Base-by-base conservation (phyloP, 2,113 vertebrate genomes). In the Anas platyrhynchos region DNA sequence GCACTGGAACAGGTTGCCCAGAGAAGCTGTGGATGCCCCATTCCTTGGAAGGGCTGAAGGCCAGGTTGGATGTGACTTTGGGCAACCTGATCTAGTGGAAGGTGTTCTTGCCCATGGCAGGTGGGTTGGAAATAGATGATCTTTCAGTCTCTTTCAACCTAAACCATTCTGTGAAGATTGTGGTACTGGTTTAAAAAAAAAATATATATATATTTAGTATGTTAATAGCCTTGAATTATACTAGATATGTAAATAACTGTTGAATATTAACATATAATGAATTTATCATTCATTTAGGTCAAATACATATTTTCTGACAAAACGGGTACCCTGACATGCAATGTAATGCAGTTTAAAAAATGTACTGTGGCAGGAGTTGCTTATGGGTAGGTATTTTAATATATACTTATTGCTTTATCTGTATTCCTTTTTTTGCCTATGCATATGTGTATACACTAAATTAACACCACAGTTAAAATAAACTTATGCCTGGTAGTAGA, bases 251-350 rank as follows among this genome's bases (percentile, higher is more conserved):
- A 63, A 82, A 34, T 36, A 41, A 54, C 58, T 65, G 46, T 11
- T 88, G 36, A 59, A 43, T 83, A 13, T 84, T 90, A 85, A 83
- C 66, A 15, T 62, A 38, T 90, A 86, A 95, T 86, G 6, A 73
- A n/a, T 89, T 92, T 88, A 59, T 87, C 25, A n/a, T 88, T 88
- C 52, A 56, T 96, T 84, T 97, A 99, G 99, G 99, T 99, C 83
- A 99, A 99, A 97, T 99, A 99, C 96, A 99, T 99, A 96, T 99
- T 99, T 98, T 99, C 99, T 52, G 99, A 99, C 98, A 99, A 99
- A 97, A 99, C 99, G 3, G 99, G 99, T 41, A 99, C 99, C n/a
- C 97, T 99, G 96, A 99, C 99, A 2, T 99, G 99, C 97, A 99
- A 99, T 31, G 98, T 99, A 71, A 99, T 99, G 99, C 99, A 99